Base-by-base conservation (phyloP, 2,113 vertebrate species). In the Thermophis baileyi region DNA sequence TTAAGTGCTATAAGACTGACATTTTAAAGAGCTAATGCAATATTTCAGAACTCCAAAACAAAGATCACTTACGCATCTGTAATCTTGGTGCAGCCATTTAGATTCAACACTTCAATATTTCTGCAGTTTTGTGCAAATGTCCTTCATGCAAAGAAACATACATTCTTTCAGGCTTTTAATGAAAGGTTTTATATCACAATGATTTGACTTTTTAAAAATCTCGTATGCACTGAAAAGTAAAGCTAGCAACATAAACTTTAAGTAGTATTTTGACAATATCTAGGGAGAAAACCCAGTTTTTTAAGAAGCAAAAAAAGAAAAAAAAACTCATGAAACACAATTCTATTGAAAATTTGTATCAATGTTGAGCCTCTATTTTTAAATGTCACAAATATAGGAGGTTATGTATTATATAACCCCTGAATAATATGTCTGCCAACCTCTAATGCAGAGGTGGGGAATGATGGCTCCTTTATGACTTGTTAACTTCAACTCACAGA, bases 31-130 rank as follows among this genome's bases (percentile, higher is more conserved):
- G 69, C 44, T 60, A 60, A 91, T 30, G 1, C 14, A 69, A 54
- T 69, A 55, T 85, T 4, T 7, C 8, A 16, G 27, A 30, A 11
- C 30, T 50, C 40, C 30, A 47, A 91, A 85, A 88, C 4, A 89
- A 87, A 91, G 11, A 44, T 0, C 24, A 98, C 98, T 97, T 94
- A 99, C 99, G 98, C 98, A 57, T 99, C 99, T 54, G 99, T 99
- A 95, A 99, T 99, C 98, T 99, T 99, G 96, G 99, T 99, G 93
- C 99, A 99, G 91, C 99, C 99, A 6, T 99, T 99, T 49, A 99
- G 97, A 97, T 99, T 99, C 93, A 99, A 96, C 27, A 99, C 98
- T 97, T 99, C 99, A 16, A 99, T 99, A 93, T 99, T 99, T 63
- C 99, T 98, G 98, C 99, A 99, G 97, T 99, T 99, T 96, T 99